Evolutionary conservation across 2,888 invertebrate genomes (phyloP), one percentile per base, ranked within the genome.

Genomic region (Brachyptera risi): DNA sequence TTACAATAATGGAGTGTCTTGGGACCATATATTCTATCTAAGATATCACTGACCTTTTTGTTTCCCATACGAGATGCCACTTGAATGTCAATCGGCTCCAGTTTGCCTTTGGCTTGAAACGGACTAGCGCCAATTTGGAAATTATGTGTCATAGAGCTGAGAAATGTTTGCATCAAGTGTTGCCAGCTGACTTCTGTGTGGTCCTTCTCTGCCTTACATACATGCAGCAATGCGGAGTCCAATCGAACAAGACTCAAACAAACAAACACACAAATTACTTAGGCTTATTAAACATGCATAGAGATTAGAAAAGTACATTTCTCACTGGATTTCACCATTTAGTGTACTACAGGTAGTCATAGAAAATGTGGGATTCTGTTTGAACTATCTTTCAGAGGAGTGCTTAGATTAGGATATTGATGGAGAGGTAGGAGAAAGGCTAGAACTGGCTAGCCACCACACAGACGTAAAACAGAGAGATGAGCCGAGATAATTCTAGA

Each of bases 21-120:
- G n/a, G n/a, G n/a, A n/a, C n/a, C n/a, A n/a, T n/a, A n/a, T n/a
- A n/a, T n/a, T n/a, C n/a, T n/a, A n/a, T n/a, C n/a, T n/a, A n/a
- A n/a, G n/a, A n/a, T n/a, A n/a, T n/a, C n/a, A n/a, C n/a, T 19
- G 24, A 90, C 94, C 82, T 93, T 94, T 74, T 96, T 96, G 73
- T 92, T 92, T 21, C 91, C 89, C 21, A 88, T 84, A 62, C 95
- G 78, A n/a, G 84, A 85, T 19, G 83, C 86, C 4, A 92, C 83
- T 15, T 83, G 83, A 77, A 96, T 86, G 68, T 83, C 84, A 67
- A 96, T 85, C 2, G 90, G 86, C 35, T 88, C 86, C 56, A 93
- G 78, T 73, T 87, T 86, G 49, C 86, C 85, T 71, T 86, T 87
- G 67, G 79, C 79, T n/a, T n/a, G n/a, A n/a, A n/a, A n/a, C 21